Conservation (phyloP, 2,113 vertebrate species). For the Corvus hawaiiensis region DNA sequence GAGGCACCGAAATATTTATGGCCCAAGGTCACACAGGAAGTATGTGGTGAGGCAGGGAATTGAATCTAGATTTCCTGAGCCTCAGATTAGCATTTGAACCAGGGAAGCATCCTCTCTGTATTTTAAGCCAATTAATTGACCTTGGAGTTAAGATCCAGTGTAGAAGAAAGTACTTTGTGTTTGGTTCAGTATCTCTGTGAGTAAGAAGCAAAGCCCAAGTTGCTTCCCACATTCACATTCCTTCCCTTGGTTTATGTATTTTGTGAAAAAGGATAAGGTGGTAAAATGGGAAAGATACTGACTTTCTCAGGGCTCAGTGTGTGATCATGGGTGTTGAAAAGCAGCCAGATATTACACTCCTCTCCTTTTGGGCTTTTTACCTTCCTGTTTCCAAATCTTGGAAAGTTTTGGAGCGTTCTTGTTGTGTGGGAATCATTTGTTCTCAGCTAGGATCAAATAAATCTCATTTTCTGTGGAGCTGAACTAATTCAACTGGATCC, state of each 20-base stretch:
- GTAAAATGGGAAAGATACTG: not conserved
- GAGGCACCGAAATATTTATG: slow-evolving; percentile 60
- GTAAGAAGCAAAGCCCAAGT: not conserved
- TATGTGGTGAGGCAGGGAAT: slow-evolving; percentile 60
- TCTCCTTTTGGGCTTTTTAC: not conserved
- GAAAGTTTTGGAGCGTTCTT: not conserved
- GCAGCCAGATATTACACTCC: not conserved
- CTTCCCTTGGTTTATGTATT: not conserved
- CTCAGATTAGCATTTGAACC: slow-evolving; percentile 51
- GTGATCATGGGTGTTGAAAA: slow-evolving; percentile 3
- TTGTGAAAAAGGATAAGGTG: slow-evolving; percentile 19
- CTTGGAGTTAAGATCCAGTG: slow-evolving; percentile 22
- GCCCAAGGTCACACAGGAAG: slow-evolving; percentile 55
- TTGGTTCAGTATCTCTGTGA: not conserved
- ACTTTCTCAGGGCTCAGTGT: slow-evolving; percentile 1
- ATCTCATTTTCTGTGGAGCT: not conserved
- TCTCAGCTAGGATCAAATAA: not conserved
- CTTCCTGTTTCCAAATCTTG: not conserved
- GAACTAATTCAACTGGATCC: not conserved
- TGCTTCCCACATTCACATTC: slow-evolving; percentile 1
- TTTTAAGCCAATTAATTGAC: slow-evolving; percentile 42
- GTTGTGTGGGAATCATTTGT: slow-evolving; percentile 20
- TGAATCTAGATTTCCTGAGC: slow-evolving; percentile 64
- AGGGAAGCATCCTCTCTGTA: slow-evolving; percentile 47
- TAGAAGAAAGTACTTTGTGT: not conserved